A percentile compares a stretch with the other conserved stretches of the same genome.
Conservation (phyloP, 1,140 invertebrate genomes). For the Doryteuthis pealeii region DNA sequence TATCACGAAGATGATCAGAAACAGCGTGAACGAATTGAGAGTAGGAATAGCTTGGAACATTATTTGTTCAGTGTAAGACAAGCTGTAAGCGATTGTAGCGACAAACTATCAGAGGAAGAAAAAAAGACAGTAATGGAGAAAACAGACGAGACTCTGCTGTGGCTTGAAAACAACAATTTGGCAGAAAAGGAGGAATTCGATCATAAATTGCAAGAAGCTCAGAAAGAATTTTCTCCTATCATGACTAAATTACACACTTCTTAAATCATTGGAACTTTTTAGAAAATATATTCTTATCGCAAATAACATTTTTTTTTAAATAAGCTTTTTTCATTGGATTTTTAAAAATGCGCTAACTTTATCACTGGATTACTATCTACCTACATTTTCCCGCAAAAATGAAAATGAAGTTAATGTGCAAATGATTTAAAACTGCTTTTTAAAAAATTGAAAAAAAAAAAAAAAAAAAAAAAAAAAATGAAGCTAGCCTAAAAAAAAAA, state of each 20-base stretch:
- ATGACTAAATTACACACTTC: conserved; percentile 60
- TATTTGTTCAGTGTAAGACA: conserved; percentile 83
- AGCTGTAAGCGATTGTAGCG: conserved; percentile 71
- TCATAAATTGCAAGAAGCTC: conserved; percentile 51
- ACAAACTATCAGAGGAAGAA: conserved; percentile 76
- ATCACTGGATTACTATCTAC: too few species aligned
- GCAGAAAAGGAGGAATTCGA: conserved; percentile 58
- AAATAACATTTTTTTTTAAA: too few species aligned
- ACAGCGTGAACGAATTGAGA: conserved; percentile 77
- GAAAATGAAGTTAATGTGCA: too few species aligned
- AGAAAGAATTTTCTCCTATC: conserved; percentile 57
- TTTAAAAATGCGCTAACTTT: too few species aligned
- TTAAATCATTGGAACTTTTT: too few species aligned
- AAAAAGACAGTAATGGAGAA: conserved; percentile 82
- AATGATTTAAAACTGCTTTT: too few species aligned
- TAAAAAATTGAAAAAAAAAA: too few species aligned
- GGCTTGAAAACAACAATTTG: conserved; percentile 87
- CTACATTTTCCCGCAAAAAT: too few species aligned
- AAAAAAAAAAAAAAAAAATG: too few species aligned
- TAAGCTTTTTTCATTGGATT: too few species aligned
- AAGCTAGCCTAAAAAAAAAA: too few species aligned
- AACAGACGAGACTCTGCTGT: conserved; percentile 89
- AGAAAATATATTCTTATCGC: too few species aligned
- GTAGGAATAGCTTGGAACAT: conserved; percentile 70
- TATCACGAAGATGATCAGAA: conserved; percentile 86